Evolutionary conservation across 2,113 vertebrate genomes (phyloP).

Genomic region (Pituophis catenifer): DNA sequence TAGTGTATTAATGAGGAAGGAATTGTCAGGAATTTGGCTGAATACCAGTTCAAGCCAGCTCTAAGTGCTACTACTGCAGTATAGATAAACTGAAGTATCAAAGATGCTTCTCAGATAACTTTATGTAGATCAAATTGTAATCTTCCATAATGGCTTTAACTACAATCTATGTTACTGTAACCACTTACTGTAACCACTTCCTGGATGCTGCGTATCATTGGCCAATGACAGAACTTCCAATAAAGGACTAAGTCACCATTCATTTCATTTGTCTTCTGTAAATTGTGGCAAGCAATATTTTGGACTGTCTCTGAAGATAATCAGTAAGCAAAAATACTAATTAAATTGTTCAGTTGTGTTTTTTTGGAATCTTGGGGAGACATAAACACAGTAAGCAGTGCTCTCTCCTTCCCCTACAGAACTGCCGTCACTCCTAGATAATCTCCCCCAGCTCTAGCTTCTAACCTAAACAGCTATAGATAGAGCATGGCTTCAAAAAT

Average conservation of each 20-base stretch:
- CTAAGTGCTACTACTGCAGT: background rate
- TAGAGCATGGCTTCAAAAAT: background rate
- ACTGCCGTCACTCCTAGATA: background rate
- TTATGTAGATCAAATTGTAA: background rate
- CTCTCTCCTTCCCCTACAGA: background rate
- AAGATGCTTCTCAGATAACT: background rate
- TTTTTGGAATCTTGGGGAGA: background rate
- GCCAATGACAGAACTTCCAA: background rate
- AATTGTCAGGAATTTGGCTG: background rate
- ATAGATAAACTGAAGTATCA: background rate
- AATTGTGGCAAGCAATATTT: background rate
- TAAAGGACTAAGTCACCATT: background rate
- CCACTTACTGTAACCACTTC: background rate
- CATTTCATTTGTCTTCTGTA: background rate
- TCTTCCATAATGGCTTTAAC: background rate
- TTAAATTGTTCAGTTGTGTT: background rate
- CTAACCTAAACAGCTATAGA: background rate
- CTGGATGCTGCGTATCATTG: background rate
- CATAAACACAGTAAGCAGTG: background rate
- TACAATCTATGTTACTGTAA: background rate
- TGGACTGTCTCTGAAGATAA: background rate
- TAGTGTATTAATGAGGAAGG: background rate
- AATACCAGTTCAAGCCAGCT: background rate
- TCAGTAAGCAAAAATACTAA: background rate
- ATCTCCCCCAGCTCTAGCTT: background rate